phyloP scores from a whole-genome alignment of 2,797 vertebrate genomes.

The Xenentodon cancila region DNA sequence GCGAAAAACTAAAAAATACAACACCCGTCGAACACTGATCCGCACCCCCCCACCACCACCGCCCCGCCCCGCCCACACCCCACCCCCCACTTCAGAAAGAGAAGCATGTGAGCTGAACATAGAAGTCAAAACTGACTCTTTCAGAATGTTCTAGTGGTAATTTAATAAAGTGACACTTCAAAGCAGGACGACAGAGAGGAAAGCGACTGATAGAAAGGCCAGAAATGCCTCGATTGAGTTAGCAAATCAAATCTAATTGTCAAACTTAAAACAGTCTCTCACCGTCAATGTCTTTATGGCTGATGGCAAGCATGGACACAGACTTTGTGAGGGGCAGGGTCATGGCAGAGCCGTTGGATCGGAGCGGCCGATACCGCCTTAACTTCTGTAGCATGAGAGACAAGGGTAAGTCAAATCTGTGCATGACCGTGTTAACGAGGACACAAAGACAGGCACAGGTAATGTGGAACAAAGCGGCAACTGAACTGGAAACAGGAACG shows the following conservation, averaged over 20 bases:
- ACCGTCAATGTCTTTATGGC: slow-evolving; percentile 91
- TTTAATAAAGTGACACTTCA: no score
- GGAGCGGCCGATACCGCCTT: slow-evolving; percentile 80
- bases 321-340: slow-evolving; percentile 92
- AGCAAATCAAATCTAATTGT: not conserved
- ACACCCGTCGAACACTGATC: no score
- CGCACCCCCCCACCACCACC: no score
- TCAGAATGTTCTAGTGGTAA: no score
- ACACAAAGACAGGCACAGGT: not conserved
- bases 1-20: no score
- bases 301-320: slow-evolving; percentile 92
- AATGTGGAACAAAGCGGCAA: slow-evolving; percentile 19
- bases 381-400: slow-evolving; percentile 79
- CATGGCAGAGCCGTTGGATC: slow-evolving; percentile 84
- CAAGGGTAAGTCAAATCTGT: slow-evolving; percentile 11
- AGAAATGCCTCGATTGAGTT: not conserved
- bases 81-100: no score
- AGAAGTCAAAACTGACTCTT: no score
- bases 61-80: no score
- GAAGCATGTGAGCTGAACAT: no score
- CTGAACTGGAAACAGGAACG: slow-evolving; percentile 43
- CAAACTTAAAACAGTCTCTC: slow-evolving; percentile 63
- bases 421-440: not conserved
- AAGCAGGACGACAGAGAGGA: not conserved
- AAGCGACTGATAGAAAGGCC: not conserved